phyloP scores from a whole-genome alignment of 2,113 vertebrate species.

The Trichechus manatus region DNA sequence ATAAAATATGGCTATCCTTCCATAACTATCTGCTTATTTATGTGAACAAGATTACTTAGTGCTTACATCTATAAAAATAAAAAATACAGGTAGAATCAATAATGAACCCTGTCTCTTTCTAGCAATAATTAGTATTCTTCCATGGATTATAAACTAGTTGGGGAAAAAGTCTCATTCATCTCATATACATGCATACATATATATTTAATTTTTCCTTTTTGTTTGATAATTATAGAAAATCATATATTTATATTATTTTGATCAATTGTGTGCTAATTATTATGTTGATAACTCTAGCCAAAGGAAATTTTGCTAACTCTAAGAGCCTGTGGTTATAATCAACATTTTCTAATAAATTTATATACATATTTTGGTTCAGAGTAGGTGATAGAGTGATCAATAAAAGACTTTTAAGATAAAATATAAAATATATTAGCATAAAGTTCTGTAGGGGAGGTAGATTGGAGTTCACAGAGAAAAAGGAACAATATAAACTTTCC shows the following conservation, averaged over 20 bases:
- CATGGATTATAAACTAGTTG: not conserved
- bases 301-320: constrained; percentile 20
- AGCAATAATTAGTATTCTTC: not conserved
- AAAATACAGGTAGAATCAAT: constrained; percentile 11
- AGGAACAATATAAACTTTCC: not conserved
- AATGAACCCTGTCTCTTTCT: not conserved
- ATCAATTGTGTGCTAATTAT: not conserved
- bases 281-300: constrained; percentile 40
- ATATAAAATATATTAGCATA: not conserved
- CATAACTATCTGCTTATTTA: constrained; percentile 3
- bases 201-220: not conserved
- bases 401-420: constrained; percentile 50
- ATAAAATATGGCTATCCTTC: not conserved
- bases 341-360: constrained; percentile 9
- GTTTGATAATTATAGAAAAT: constrained; percentile 10
- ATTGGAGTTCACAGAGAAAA: constrained; percentile 14
- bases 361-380: not conserved
- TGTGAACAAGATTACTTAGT: not conserved
- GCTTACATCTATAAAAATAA: constrained; percentile 2
- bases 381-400: not conserved
- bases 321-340: constrained; percentile 11
- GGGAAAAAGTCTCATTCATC: not conserved
- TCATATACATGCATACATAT: not conserved
- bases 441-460: not conserved
- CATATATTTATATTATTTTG: not conserved